Percentiles rank a stretch among this genome's conserved stretches.
Conservation (phyloP, 2,113 vertebrate species). For the Azemiops feae region DNA sequence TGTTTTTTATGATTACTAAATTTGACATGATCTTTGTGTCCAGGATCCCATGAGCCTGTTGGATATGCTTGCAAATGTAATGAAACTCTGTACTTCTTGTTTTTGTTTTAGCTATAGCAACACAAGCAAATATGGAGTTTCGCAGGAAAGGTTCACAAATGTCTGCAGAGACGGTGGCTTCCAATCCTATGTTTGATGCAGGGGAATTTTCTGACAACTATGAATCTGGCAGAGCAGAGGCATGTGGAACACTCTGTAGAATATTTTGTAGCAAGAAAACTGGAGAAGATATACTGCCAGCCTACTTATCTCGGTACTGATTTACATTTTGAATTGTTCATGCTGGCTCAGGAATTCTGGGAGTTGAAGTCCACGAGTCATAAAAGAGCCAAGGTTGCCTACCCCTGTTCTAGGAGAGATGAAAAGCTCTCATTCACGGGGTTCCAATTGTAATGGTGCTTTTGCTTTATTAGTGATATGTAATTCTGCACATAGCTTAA, state of each 20-base stretch:
- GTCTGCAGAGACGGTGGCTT: constrained; percentile 92
- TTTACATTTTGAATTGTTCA: constrained; percentile 60
- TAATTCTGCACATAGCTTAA: neutral
- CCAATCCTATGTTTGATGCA: constrained; percentile 88
- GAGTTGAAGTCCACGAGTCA: no score
- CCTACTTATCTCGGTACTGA: constrained; percentile 93
- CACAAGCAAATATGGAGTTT: constrained; percentile 88
- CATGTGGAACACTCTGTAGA: constrained; percentile 92
- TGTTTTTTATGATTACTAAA: constrained; percentile 69
- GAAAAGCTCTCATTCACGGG: neutral
- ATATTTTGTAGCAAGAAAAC: constrained; percentile 99
- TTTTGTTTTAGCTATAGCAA: constrained; percentile 84
- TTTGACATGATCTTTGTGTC: constrained; percentile 89
- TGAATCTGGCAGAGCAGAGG: constrained; percentile 92
- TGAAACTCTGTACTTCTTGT: constrained; percentile 62
- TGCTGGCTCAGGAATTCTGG: no score
- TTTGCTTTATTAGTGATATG: neutral
- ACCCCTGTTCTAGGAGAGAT: neutral
- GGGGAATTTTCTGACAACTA: constrained; percentile 95
- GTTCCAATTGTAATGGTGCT: neutral
- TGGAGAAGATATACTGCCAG: constrained; percentile 94
- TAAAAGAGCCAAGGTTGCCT: no score
- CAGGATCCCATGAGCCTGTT: constrained; percentile 82
- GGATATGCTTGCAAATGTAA: constrained; percentile 37
- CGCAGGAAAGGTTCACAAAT: constrained; percentile 93